phyloP scores from a whole-genome alignment of 2,113 vertebrate species.

The Labrus mixtus region DNA sequence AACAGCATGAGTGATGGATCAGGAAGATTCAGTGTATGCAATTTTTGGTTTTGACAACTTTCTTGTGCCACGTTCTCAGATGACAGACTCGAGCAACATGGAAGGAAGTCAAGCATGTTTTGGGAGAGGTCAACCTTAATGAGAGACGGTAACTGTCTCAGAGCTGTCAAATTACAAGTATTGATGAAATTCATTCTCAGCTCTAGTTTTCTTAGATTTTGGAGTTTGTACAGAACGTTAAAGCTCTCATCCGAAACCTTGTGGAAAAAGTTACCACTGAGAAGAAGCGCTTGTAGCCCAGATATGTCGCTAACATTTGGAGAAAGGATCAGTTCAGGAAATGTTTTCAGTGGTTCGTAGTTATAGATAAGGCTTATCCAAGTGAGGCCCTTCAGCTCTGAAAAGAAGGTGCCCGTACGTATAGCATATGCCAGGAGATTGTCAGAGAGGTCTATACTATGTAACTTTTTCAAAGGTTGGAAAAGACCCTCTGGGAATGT shows the following conservation, averaged over 20 bases:
- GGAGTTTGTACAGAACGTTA: slow-evolving; percentile 69
- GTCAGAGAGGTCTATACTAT: slow-evolving; percentile 81
- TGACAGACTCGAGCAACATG: slow-evolving; percentile 16
- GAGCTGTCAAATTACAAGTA: slow-evolving; percentile 56
- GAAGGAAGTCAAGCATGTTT: slow-evolving; percentile 81
- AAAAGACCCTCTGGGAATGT: slow-evolving; percentile 79
- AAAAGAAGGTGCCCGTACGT: slow-evolving; percentile 81
- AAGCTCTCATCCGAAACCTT: slow-evolving; percentile 65
- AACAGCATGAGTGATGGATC: slow-evolving; percentile 10
- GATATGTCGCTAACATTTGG: slow-evolving; percentile 71
- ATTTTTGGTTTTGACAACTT: slow-evolving; percentile 37
- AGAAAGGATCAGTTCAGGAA: slow-evolving; percentile 74
- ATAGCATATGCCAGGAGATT: slow-evolving; percentile 81
- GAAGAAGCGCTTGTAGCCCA: slow-evolving; percentile 66
- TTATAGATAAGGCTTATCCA: slow-evolving; percentile 84
- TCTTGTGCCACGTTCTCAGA: background rate
- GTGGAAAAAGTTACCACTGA: slow-evolving; percentile 85
- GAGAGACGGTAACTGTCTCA: slow-evolving; percentile 71
- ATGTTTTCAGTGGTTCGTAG: slow-evolving; percentile 77
- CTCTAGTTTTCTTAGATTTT: slow-evolving; percentile 72
- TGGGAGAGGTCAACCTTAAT: slow-evolving; percentile 77
- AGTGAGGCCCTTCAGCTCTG: slow-evolving; percentile 72
- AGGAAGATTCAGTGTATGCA: background rate
- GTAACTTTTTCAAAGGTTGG: slow-evolving; percentile 66
- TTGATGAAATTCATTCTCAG: slow-evolving; percentile 85